Evolutionary conservation across 2,888 invertebrate species (phyloP).

Genomic region (Aricia artaxerxes): DNA sequence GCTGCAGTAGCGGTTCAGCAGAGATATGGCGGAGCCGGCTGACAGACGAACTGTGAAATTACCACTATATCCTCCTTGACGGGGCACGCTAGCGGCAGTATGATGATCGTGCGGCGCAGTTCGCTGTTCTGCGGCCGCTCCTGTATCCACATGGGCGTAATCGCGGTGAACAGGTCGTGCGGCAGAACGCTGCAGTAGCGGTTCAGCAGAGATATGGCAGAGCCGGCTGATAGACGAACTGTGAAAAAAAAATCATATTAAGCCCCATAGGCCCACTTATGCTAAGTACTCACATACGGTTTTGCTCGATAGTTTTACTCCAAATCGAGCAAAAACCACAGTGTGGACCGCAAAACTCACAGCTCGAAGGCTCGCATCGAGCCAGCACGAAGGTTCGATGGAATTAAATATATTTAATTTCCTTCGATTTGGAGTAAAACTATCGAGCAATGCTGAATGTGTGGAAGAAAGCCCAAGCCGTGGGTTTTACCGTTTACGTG

Average conservation of each 20-base stretch:
- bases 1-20: constrained; percentile 90
- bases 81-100: constrained; percentile 89
- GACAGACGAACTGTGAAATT: constrained; percentile 69
- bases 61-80: constrained; percentile 86
- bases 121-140: constrained; percentile 40
- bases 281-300: no score
- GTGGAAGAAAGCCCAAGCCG: no score
- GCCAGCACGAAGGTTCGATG: no score
- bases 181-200: constrained; percentile 90
- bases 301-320: no score
- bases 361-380: no score
- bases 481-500: no score
- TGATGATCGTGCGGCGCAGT: constrained; percentile 73
- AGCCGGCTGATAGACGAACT: constrained; percentile 77
- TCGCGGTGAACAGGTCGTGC: constrained; percentile 87
- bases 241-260: constrained; percentile 32
- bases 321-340: no score
- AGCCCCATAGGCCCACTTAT: no score
- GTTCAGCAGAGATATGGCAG: constrained; percentile 85
- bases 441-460: no score
- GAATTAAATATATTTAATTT: no score
- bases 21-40: constrained; percentile 82
- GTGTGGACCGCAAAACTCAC: no score
- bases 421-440: no score
- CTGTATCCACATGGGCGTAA: constrained; percentile 65